These are phyloP conservation scores for Papilio polytes DNA, from an alignment of 1,140 invertebrate species.

Conservation along the genomic window DNA sequence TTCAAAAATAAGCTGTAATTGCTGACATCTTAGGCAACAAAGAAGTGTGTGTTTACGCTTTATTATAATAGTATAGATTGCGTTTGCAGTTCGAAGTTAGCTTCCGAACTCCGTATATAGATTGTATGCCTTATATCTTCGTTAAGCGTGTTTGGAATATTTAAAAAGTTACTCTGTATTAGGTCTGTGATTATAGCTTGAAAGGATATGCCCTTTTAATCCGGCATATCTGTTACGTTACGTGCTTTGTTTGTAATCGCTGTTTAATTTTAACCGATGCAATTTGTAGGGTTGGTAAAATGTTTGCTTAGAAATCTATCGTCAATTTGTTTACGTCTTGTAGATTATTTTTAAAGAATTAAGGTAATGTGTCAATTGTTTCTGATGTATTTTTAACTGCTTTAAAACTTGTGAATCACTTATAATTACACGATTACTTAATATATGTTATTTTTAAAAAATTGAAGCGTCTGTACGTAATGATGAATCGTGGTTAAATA, in stretches of 20 bases:
- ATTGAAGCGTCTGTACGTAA: not conserved
- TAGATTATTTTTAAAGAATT: too few species aligned
- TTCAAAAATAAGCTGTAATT: too few species aligned
- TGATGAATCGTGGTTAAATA: not conserved
- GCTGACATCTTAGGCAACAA: too few species aligned
- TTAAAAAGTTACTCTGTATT: slow-evolving; percentile 26
- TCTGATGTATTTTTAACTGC: not conserved
- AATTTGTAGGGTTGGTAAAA: not conserved
- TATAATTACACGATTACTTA: not conserved
- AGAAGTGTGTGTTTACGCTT: too few species aligned
- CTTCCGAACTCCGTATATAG: slow-evolving; percentile 31
- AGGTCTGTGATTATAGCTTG: slow-evolving; percentile 11
- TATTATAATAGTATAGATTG: not conserved
- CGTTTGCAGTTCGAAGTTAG: not conserved
- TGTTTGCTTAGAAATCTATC: not conserved
- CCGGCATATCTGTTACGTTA: not conserved
- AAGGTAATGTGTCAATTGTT: not conserved
- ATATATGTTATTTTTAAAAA: not conserved
- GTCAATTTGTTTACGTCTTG: too few species aligned
- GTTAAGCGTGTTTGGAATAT: not conserved
- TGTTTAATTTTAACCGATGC: not conserved
- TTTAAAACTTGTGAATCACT: not conserved
- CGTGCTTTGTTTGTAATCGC: not conserved
- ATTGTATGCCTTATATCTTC: not conserved
- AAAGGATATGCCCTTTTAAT: slow-evolving; percentile 27